These are phyloP conservation scores for Aythya fuligula DNA, from an alignment of 2,797 vertebrate genomes.

Conservation along the genomic window DNA sequence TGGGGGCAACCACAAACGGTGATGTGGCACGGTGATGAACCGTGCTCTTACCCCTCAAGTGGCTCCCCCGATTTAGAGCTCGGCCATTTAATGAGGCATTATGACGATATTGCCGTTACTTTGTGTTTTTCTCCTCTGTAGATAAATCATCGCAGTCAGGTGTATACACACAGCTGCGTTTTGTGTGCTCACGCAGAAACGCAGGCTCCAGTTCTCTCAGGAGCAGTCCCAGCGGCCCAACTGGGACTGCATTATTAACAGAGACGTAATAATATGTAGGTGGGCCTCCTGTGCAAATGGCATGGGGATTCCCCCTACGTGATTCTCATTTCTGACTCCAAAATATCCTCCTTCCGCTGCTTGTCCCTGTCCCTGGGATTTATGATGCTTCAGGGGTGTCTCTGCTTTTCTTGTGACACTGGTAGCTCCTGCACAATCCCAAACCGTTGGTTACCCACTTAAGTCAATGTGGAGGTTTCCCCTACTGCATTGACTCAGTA, in stretches of 20 bases:
- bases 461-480: not conserved
- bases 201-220: not conserved
- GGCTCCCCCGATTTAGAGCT: not conserved
- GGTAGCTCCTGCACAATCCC: not conserved
- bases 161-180: conserved; percentile 20
- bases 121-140: not conserved
- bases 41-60: not conserved
- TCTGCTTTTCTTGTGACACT: not conserved
- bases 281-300: not conserved
- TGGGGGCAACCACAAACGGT: not conserved
- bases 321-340: not conserved
- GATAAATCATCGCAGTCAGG: not conserved
- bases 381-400: not conserved
- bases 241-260: not conserved
- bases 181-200: not conserved
- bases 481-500: not conserved
- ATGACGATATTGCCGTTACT: not conserved
- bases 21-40: not conserved
- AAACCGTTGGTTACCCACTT: not conserved
- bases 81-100: not conserved
- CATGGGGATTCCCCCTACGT: rapidly evolving
- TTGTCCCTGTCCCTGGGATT: not conserved
- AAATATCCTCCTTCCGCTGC: not conserved
- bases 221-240: not conserved
- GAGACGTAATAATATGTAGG: not conserved